Evolutionary conservation across 2,888 invertebrate genomes (phyloP).

Genomic region (Melanostoma mellinum): DNA sequence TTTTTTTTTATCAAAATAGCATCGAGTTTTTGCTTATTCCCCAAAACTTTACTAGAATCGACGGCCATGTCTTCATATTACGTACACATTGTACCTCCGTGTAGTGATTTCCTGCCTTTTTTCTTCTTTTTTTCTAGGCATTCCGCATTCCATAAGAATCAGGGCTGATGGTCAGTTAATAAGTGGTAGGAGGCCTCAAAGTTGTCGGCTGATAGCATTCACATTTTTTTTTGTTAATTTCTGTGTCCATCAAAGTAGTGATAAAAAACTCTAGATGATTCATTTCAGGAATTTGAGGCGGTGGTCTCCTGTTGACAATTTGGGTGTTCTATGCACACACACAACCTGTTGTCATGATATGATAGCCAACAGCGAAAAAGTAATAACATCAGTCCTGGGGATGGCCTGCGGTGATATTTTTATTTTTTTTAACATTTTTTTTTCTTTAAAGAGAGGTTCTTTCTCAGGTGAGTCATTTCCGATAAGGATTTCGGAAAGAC

Average conservation of each 20-base stretch:
- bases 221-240: conserved; percentile 62
- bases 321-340: conserved; percentile 60
- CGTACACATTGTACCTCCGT: too few relatives aligned
- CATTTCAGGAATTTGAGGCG: conserved; percentile 62
- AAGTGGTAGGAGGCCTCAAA: conserved; percentile 69
- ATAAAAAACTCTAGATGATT: conserved; percentile 66
- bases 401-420: conserved; percentile 20
- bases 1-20: too few relatives aligned
- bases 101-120: neutral
- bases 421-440: conserved; percentile 10
- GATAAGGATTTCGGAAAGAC: conserved; percentile 67
- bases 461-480: conserved; percentile 57
- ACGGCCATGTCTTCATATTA: too few relatives aligned
- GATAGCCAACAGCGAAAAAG: conserved; percentile 53
- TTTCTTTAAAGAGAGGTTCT: conserved; percentile 25
- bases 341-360: conserved; percentile 28
- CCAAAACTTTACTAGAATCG: too few relatives aligned
- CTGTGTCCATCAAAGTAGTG: conserved; percentile 55
- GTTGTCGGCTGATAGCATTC: conserved; percentile 66
- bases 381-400: conserved; percentile 47
- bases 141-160: conserved; percentile 48
- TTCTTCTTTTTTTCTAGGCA: conserved; percentile 17
- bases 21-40: too few relatives aligned
- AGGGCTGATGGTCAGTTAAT: conserved; percentile 63
- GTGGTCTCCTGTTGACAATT: conserved; percentile 69